Percentiles rank a stretch among this genome's conserved stretches.
These are phyloP conservation scores for Phymatocera aterrima DNA, from an alignment of 2,888 invertebrate genomes.

Conservation along the genomic window DNA sequence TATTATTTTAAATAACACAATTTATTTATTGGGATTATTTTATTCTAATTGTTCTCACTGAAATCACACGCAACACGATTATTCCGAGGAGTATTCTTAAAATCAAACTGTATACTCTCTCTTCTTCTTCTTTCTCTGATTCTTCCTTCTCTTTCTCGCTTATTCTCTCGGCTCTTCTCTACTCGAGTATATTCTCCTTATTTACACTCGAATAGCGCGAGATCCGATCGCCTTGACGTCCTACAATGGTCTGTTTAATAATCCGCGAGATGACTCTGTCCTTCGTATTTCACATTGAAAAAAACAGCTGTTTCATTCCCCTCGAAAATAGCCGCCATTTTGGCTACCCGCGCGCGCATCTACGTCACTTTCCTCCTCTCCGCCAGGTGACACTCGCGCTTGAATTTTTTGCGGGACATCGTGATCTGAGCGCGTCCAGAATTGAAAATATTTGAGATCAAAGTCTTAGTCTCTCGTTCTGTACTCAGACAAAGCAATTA, in stretches of 20 bases:
- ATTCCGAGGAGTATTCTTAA: too few relatives aligned
- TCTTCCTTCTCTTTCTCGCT: too few relatives aligned
- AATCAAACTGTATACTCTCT: too few relatives aligned
- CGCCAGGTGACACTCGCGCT: neutral
- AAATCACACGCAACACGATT: neutral
- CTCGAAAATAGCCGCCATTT: conserved; percentile 47
- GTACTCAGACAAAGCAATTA: too few relatives aligned
- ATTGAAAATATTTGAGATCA: too few relatives aligned
- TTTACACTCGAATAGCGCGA: too few relatives aligned
- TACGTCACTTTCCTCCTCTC: too few relatives aligned
- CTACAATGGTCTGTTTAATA: neutral
- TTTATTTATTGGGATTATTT: neutral
- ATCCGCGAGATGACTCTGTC: conserved; percentile 54
- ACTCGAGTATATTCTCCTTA: too few relatives aligned
- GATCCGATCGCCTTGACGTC: conserved; percentile 21
- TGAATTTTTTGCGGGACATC: neutral
- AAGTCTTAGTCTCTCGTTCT: too few relatives aligned
- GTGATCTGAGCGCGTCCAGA: too few relatives aligned
- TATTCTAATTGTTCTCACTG: neutral
- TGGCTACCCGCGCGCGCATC: conserved; percentile 6
- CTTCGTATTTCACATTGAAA: conserved; percentile 15
- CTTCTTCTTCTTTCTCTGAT: neutral
- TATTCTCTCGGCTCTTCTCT: too few relatives aligned
- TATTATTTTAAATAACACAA: neutral
- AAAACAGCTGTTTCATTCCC: conserved; percentile 62